Base-by-base conservation (phyloP, 2,797 vertebrate genomes). In the Acipenser transmontanus region DNA sequence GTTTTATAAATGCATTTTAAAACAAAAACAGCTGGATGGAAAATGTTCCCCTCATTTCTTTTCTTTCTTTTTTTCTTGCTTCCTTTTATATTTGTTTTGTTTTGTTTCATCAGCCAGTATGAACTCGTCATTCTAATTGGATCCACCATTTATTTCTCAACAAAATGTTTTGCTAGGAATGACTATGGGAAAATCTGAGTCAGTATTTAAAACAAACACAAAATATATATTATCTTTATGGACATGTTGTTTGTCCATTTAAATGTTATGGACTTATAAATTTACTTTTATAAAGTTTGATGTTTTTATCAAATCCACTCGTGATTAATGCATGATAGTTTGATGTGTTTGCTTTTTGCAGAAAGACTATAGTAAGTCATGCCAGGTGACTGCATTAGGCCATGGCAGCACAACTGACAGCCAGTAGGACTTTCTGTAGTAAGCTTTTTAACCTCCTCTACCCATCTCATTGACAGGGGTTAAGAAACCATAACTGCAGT, bases 11-110 rank as follows among this genome's bases (percentile, higher is more conserved):
- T 83, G 77, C 86, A 66, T 72, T 72, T 78, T 81, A 73, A 86
- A 89, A 81, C 78, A 85, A 85, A 86, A 86, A 87, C 84, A 88
- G 70, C 80, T 86, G 84, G 78, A 74, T 73, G 69, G 72, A 81
- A 70, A 78, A 64, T 54, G 49, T 57, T 14, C 69, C 61, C 66
- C 66, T 56, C 47, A 13, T 14, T 67, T 74, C 71, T 72, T 69
- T 68, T 64, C 65, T 50, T 54, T 65, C 14, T 57, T 57, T 65
- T 69, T 72, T 68, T 74, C 71, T 68, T n/a, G 73, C 72, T 60
- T 47, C 78, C 77, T 77, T 73, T 51, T 13, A 48, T 34, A 8
- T 48, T n/a, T 51, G 49, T 65, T 82, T 83, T 76, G 67, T 59
- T 48, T 73, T 73, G 72, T 70, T 78, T 85, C 76, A 84, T 83